These are phyloP conservation scores for Xanthia icteritia DNA, from an alignment of 2,888 invertebrate species.

Conservation along the genomic window DNA sequence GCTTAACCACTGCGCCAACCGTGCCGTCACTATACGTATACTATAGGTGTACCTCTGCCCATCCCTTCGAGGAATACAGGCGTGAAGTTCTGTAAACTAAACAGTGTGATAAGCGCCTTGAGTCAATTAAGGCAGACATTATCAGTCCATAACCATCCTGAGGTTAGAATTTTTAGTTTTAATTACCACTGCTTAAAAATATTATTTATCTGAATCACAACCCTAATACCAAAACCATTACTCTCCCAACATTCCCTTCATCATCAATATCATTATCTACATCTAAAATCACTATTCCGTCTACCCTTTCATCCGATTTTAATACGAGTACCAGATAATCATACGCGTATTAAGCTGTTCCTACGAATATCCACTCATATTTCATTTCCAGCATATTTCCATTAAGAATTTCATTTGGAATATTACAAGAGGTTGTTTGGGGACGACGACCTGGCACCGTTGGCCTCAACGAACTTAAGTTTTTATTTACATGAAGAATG, in stretches of 20 bases:
- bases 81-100: not conserved
- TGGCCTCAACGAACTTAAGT: slow-evolving; percentile 47
- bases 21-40: too few relatives aligned
- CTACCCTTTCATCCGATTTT: slow-evolving; percentile 35
- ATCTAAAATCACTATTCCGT: slow-evolving; percentile 33
- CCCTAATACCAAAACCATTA: not conserved
- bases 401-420: slow-evolving; percentile 66
- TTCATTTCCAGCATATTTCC: slow-evolving; percentile 59
- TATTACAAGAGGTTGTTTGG: slow-evolving; percentile 63
- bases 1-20: too few relatives aligned
- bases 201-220: not conserved
- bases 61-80: too few relatives aligned
- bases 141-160: not conserved
- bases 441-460: slow-evolving; percentile 52
- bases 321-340: slow-evolving; percentile 47
- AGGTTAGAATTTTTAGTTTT: not conserved
- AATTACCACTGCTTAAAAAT: not conserved
- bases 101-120: not conserved
- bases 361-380: slow-evolving; percentile 42
- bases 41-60: too few relatives aligned
- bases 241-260: not conserved
- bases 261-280: slow-evolving; percentile 20
- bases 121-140: not conserved
- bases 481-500: slow-evolving; percentile 64
- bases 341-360: slow-evolving; percentile 51